These are phyloP conservation scores for Aplysia californica DNA, from an alignment of 1,140 invertebrate species.

Conservation along the genomic window DNA sequence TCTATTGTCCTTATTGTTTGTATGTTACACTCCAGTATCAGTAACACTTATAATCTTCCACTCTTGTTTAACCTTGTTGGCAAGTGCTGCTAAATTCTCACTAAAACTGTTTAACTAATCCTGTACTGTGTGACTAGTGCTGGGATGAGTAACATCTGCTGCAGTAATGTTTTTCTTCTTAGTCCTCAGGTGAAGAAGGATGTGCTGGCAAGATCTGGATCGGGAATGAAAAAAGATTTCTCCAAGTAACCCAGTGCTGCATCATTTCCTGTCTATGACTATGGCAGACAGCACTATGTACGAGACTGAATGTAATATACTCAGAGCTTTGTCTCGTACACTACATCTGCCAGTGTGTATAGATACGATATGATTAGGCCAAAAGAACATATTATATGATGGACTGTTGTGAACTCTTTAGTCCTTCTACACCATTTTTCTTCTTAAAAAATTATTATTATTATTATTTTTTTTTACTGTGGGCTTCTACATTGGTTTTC, in stretches of 20 bases:
- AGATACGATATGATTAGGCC: background rate
- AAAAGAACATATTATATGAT: too few species aligned
- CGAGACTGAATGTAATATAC: background rate
- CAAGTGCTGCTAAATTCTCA: background rate
- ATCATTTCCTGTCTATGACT: background rate
- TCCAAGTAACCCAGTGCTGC: background rate
- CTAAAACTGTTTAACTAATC: background rate
- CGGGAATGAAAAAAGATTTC: constrained; percentile 6
- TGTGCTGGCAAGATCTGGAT: background rate
- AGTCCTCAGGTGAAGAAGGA: constrained; percentile 22
- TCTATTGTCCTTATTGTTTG: background rate
- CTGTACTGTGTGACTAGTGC: too few species aligned
- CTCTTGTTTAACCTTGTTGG: background rate
- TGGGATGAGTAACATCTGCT: too few species aligned
- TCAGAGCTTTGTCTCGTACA: too few species aligned
- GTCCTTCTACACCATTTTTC: background rate
- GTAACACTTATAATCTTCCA: background rate
- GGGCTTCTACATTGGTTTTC: background rate
- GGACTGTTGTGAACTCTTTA: too few species aligned
- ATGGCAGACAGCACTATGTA: background rate
- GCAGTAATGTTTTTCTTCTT: too few species aligned
- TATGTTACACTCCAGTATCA: background rate
- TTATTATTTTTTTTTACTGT: background rate
- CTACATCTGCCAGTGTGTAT: too few species aligned
- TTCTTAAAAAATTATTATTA: background rate